Evolutionary conservation across 2,797 vertebrate genomes (phyloP).

Genomic region (Pyrrhura leucotis): DNA sequence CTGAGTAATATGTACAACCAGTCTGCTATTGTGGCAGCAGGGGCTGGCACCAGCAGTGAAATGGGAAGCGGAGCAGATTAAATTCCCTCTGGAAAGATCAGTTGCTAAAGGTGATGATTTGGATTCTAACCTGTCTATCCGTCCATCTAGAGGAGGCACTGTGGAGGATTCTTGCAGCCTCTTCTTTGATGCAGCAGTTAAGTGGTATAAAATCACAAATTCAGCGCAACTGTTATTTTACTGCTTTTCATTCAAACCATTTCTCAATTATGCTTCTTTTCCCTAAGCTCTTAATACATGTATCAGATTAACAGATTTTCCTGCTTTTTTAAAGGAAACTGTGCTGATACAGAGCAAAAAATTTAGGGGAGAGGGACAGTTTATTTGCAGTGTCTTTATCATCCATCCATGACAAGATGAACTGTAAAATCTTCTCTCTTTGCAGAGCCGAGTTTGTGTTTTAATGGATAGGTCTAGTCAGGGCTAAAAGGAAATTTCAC

Average conservation of each 20-base stretch:
- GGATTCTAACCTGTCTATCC: background rate
- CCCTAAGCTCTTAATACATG: background rate
- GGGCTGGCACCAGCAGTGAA: background rate
- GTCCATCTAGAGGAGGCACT: background rate
- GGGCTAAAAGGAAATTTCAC: slow-evolving; percentile 51
- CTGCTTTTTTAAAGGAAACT: background rate
- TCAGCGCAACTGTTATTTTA: background rate
- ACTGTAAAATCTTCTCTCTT: slow-evolving; percentile 15
- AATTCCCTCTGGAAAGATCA: background rate
- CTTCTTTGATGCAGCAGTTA: background rate
- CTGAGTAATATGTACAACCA: background rate
- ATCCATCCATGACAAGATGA: background rate
- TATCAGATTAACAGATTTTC: background rate
- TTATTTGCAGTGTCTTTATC: slow-evolving; percentile 22
- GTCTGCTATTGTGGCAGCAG: background rate
- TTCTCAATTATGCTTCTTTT: background rate
- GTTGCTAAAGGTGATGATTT: background rate
- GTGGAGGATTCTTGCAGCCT: background rate
- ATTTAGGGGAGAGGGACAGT: background rate
- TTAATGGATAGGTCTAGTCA: slow-evolving; percentile 60
- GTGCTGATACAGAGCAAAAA: background rate
- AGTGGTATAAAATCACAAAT: background rate
- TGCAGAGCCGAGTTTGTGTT: slow-evolving; percentile 61
- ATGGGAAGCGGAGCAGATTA: background rate
- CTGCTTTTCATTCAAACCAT: background rate